Conservation (phyloP, 2,797 vertebrate genomes). For the Syndactyla subalaris region DNA sequence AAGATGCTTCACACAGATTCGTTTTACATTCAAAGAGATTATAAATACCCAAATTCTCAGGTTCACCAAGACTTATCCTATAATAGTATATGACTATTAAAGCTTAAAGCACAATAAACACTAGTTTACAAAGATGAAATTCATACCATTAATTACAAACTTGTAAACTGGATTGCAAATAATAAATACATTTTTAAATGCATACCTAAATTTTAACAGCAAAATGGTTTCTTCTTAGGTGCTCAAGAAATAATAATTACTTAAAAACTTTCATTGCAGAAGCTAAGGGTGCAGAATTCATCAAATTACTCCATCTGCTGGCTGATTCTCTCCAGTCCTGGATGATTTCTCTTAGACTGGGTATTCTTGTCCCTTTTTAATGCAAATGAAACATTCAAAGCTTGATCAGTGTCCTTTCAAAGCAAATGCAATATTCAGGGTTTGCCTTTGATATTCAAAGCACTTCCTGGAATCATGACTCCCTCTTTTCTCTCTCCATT, state of each 20-base stretch:
- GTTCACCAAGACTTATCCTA: not conserved
- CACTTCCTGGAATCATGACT: slow-evolving; percentile 47
- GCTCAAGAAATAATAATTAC: not conserved
- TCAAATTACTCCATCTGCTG: slow-evolving; percentile 54
- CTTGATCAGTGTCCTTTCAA: slow-evolving; percentile 68
- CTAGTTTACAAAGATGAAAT: not conserved
- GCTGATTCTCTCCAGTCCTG: slow-evolving; percentile 57
- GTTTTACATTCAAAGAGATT: not conserved
- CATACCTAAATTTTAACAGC: not conserved
- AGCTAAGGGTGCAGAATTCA: not conserved
- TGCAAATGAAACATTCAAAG: slow-evolving; percentile 65
- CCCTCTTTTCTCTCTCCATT: slow-evolving; percentile 18
- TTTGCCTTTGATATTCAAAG: slow-evolving; percentile 69
- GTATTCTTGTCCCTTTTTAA: slow-evolving; percentile 57
- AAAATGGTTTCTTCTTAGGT: not conserved
- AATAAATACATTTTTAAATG: not conserved
- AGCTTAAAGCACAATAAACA: not conserved
- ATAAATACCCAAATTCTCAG: not conserved
- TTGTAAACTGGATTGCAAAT: not conserved
- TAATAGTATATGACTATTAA: not conserved
- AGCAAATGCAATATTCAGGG: slow-evolving; percentile 65
- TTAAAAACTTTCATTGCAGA: not conserved
- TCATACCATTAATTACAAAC: not conserved
- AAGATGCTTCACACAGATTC: not conserved
- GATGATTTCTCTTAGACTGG: slow-evolving; percentile 23